Percentiles rank a stretch among this genome's conserved stretches.
Evolutionary conservation across 2,113 vertebrate species (phyloP).

Genomic region (Numenius arquata): DNA sequence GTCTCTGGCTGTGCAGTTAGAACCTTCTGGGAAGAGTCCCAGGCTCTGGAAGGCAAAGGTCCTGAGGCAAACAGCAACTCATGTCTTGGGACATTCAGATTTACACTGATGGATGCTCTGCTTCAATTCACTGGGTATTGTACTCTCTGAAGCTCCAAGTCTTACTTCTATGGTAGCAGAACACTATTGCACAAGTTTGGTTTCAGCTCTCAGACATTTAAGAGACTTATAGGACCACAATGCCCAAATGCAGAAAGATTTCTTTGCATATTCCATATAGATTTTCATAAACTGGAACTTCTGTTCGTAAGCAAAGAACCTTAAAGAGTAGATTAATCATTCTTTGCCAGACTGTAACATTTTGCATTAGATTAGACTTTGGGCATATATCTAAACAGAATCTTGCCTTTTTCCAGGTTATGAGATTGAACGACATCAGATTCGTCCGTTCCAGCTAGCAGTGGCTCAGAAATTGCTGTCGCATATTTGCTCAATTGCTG

Average conservation of each 20-base stretch:
- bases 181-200: background rate
- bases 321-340: background rate
- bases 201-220: background rate
- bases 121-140: background rate
- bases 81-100: background rate
- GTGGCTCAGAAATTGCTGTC: constrained; percentile 96
- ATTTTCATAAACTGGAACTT: background rate
- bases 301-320: background rate
- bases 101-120: background rate
- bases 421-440: constrained; percentile 74
- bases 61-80: background rate
- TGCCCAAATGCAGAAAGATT: background rate
- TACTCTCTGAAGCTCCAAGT: background rate
- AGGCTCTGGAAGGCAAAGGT: background rate
- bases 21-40: background rate
- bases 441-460: constrained; percentile 92
- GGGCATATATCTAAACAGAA: background rate
- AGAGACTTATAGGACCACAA: background rate
- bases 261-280: background rate
- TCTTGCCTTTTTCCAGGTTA: constrained; percentile 70
- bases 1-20: background rate
- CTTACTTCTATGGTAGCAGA: background rate
- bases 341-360: background rate
- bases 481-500: constrained; percentile 95
- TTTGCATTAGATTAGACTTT: background rate